phyloP scores from a whole-genome alignment of 2,888 invertebrate genomes.

The Eristalis tenax region DNA sequence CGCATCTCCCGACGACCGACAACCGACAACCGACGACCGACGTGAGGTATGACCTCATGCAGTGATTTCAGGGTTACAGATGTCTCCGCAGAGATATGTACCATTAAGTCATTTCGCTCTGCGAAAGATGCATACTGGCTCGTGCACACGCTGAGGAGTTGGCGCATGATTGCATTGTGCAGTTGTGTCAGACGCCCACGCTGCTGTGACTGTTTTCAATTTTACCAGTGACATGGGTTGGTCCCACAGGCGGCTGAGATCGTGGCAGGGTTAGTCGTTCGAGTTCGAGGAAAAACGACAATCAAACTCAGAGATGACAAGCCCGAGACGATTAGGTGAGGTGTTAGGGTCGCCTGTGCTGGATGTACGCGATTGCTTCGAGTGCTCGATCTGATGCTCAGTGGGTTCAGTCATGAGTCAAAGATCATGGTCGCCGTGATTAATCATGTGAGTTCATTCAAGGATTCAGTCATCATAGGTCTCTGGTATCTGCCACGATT shows the following conservation, averaged over 20 bases:
- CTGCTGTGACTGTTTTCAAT: constrained; percentile 37
- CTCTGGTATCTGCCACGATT: background rate
- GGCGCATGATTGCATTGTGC: constrained; percentile 66
- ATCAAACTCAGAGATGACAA: background rate
- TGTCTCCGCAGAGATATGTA: constrained; percentile 66
- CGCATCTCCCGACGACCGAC: background rate
- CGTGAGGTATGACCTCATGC: constrained; percentile 67
- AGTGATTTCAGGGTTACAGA: constrained; percentile 72
- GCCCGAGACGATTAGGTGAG: background rate
- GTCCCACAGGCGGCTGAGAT: constrained; percentile 27
- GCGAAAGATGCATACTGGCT: constrained; percentile 11
- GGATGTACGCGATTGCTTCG: background rate
- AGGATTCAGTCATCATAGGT: background rate
- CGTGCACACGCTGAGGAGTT: constrained; percentile 44
- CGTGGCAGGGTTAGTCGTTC: constrained; percentile 15
- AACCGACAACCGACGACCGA: background rate
- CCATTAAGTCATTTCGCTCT: constrained; percentile 67
- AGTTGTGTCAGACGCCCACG: constrained; percentile 64
- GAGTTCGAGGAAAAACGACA: background rate
- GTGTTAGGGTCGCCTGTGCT: background rate
- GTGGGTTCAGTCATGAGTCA: background rate
- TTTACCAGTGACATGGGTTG: constrained; percentile 43
- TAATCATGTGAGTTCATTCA: background rate
- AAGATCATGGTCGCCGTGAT: background rate
- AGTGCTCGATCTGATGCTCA: background rate